Evolutionary conservation across 1,140 invertebrate genomes (phyloP).

Genomic region (Drosophila eugracilis): DNA sequence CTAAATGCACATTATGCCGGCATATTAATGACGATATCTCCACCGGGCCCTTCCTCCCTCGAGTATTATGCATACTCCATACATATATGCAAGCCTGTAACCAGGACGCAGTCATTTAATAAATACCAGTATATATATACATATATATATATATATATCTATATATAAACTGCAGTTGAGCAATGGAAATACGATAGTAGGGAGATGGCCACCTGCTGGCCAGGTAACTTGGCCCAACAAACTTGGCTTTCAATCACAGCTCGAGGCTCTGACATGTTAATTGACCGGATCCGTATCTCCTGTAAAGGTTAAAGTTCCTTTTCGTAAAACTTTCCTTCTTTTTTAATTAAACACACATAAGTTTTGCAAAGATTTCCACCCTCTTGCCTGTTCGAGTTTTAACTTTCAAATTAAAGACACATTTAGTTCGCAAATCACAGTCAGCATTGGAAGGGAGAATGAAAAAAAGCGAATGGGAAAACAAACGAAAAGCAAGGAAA

Average conservation of each 20-base stretch:
- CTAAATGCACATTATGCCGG: conserved; percentile 64
- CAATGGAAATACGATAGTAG: conserved; percentile 9
- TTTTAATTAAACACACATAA: conserved; percentile 46
- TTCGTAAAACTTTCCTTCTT: conserved; percentile 24
- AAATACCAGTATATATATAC: background rate
- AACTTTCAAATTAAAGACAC: conserved; percentile 77
- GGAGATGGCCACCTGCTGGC: background rate
- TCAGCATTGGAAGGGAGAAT: background rate
- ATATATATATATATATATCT: too few species aligned
- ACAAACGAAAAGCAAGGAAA: conserved; percentile 42
- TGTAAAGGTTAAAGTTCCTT: conserved; percentile 2
- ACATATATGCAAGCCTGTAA: conserved; percentile 6
- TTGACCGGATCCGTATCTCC: conserved; percentile 22
- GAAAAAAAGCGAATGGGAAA: conserved; percentile 27
- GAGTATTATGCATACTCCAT: conserved; percentile 20
- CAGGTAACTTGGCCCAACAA: conserved; percentile 27
- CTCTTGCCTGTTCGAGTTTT: conserved; percentile 47
- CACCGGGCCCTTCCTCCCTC: too few species aligned
- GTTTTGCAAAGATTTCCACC: conserved; percentile 19
- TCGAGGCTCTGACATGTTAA: conserved; percentile 35
- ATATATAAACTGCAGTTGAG: conserved; percentile 1
- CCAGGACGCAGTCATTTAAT: conserved; percentile 24
- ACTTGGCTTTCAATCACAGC: conserved; percentile 33
- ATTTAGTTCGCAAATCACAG: conserved; percentile 62
- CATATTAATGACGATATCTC: conserved; percentile 60